These are phyloP conservation scores for Carterocephalus palaemon DNA, from an alignment of 2,888 invertebrate species.

Conservation along the genomic window DNA sequence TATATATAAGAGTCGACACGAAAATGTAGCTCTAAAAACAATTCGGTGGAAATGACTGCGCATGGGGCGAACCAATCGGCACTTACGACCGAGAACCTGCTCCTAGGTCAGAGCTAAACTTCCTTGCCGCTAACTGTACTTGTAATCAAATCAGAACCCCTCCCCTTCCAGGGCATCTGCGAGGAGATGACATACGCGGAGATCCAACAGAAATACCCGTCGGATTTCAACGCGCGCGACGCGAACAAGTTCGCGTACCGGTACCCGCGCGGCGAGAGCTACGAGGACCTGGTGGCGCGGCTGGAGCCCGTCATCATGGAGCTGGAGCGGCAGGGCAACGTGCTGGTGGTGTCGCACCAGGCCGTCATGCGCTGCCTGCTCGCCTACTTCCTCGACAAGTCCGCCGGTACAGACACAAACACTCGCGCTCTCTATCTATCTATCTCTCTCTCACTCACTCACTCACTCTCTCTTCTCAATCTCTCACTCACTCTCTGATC, in stretches of 20 bases:
- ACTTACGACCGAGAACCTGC: too few species aligned
- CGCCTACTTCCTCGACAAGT: conserved; percentile 98
- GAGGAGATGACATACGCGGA: conserved; percentile 99
- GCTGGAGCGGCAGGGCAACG: conserved; percentile 96
- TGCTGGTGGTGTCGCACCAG: conserved; percentile 97
- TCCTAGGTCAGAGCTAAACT: too few species aligned
- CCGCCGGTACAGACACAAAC: too few species aligned
- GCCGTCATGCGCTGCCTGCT: conserved; percentile 96
- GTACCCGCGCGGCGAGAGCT: conserved; percentile 95
- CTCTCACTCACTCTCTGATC: too few species aligned
- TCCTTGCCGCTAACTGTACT: too few species aligned
- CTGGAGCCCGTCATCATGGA: conserved; percentile 99
- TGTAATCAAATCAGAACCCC: neutral
- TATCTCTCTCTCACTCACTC: too few species aligned
- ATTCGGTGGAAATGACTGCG: too few species aligned
- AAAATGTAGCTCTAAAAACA: too few species aligned
- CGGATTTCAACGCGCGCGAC: conserved; percentile 97
- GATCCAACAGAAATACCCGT: conserved; percentile 94
- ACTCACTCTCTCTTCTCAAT: too few species aligned
- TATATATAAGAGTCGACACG: too few species aligned
- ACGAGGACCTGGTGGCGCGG: conserved; percentile 98
- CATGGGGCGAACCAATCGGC: too few species aligned
- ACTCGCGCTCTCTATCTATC: too few species aligned
- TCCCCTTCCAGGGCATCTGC: conserved; percentile 90
- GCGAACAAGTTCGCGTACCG: conserved; percentile 98